These are phyloP conservation scores for Lasius fuliginosus DNA, from an alignment of 2,888 invertebrate genomes.

Conservation along the genomic window DNA sequence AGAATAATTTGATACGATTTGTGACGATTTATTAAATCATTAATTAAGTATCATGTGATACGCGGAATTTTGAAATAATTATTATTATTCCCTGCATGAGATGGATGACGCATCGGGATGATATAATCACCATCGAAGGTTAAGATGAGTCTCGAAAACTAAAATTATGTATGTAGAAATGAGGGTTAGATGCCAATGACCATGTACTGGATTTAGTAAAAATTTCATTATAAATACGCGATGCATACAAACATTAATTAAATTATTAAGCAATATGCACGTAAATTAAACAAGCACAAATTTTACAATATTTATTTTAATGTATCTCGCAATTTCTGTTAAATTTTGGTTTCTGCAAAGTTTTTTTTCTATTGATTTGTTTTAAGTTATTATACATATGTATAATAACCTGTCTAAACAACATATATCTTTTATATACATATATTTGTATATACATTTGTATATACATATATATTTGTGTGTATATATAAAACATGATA, in stretches of 20 bases:
- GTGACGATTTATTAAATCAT: not conserved
- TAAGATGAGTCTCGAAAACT: constrained; percentile 54
- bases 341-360: not conserved
- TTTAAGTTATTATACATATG: not conserved
- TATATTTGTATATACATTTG: too few species aligned
- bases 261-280: constrained; percentile 54
- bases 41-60: not conserved
- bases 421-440: too few species aligned
- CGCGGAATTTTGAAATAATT: constrained; percentile 16
- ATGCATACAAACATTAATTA: constrained; percentile 49
- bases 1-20: not conserved
- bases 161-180: constrained; percentile 43
- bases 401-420: too few species aligned
- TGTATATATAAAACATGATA: too few species aligned
- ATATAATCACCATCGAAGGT: constrained; percentile 57
- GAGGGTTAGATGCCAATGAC: constrained; percentile 66
- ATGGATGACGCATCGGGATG: constrained; percentile 63
- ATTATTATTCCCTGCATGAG: constrained; percentile 65
- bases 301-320: constrained; percentile 8
- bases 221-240: constrained; percentile 24
- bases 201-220: constrained; percentile 62
- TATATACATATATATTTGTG: too few species aligned
- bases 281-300: not conserved
- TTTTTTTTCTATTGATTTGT: not conserved
- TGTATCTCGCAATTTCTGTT: not conserved